Conservation (phyloP, 2,797 vertebrate genomes). For the Sebastes oblongus region DNA sequence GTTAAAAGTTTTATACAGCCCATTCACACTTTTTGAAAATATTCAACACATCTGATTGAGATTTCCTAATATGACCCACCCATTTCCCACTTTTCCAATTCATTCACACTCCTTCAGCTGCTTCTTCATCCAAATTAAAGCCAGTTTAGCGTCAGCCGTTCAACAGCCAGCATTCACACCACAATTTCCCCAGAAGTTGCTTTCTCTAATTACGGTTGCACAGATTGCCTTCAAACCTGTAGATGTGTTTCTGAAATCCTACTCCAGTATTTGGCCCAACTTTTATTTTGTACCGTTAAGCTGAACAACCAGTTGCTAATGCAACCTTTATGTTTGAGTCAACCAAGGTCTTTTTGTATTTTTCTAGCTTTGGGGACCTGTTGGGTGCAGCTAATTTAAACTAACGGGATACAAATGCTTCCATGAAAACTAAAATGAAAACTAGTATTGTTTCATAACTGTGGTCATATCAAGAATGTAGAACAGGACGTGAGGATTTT, state of each 20-base stretch:
- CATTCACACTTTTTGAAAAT: no score
- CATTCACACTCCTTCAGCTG: not conserved
- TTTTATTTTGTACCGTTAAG: not conserved
- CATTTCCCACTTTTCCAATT: not conserved
- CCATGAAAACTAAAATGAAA: not conserved
- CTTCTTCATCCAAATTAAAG: no score
- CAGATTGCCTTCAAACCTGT: not conserved
- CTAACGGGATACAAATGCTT: not conserved
- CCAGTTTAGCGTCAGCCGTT: not conserved
- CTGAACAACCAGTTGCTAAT: no score
- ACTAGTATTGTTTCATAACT: not conserved
- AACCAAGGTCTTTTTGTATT: not conserved
- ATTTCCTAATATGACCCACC: no score
- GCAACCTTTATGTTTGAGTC: no score
- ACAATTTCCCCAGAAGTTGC: not conserved
- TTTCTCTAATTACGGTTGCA: not conserved
- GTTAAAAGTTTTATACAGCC: no score
- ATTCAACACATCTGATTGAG: not conserved
- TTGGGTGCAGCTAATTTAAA: not conserved
- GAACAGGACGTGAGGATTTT: not conserved
- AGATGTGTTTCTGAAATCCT: not conserved
- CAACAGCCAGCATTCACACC: not conserved
- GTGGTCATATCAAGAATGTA: not conserved
- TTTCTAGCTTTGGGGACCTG: not conserved
- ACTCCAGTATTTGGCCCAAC: not conserved